phyloP scores from a whole-genome alignment of 2,113 vertebrate species.

The Amphilophus citrinellus region DNA sequence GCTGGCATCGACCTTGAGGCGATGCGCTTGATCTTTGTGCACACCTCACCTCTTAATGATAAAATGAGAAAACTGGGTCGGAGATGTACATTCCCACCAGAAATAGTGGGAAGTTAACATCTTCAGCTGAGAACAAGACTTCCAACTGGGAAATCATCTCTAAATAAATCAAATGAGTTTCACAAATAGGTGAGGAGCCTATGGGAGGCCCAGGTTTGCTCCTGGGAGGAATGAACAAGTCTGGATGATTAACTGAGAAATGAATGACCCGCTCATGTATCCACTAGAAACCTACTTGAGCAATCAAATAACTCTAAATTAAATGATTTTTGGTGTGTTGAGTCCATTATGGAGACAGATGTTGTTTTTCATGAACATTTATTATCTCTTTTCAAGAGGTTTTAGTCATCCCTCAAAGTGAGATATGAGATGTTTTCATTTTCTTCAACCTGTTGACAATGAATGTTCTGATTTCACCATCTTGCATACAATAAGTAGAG shows the following conservation, averaged over 20 bases:
- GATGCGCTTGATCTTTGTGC: conserved; percentile 67
- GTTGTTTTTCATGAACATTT: conserved; percentile 61
- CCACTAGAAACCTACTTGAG: conserved; percentile 74
- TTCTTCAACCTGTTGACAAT: conserved; percentile 13
- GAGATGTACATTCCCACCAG: conserved; percentile 77
- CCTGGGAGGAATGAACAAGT: conserved; percentile 74
- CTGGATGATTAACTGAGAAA: conserved; percentile 80
- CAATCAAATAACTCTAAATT: conserved; percentile 67
- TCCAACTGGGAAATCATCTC: conserved; percentile 85
- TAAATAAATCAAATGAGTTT: conserved; percentile 85
- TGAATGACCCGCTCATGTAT: conserved; percentile 77
- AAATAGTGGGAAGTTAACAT: conserved; percentile 81
- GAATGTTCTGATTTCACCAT: not conserved
- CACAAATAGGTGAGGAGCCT: conserved; percentile 81
- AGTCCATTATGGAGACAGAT: conserved; percentile 47
- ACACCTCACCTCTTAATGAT: conserved; percentile 76
- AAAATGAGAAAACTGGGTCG: conserved; percentile 80
- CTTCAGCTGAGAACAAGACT: conserved; percentile 73
- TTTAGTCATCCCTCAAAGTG: conserved; percentile 15
- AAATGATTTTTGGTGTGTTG: conserved; percentile 66
- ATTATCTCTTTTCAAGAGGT: conserved; percentile 42
- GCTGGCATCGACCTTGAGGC: conserved; percentile 69
- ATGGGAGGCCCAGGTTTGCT: conserved; percentile 74
- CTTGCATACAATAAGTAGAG: not conserved
- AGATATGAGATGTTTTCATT: conserved; percentile 26